Conservation (phyloP, 2,797 vertebrate genomes). For the Anabacerthia variegaticeps region DNA sequence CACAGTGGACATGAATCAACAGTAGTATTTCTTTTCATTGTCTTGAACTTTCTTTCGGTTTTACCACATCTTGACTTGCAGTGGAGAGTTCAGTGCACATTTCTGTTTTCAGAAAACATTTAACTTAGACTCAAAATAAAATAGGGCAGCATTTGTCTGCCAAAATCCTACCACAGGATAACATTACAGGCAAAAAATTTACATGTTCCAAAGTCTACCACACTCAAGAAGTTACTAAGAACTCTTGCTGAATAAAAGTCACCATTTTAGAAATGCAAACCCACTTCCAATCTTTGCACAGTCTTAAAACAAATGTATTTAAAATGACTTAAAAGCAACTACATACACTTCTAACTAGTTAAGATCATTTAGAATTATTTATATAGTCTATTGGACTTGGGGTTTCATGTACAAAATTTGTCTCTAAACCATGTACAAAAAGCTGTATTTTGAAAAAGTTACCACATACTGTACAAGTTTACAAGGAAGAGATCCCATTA, state of each 20-base stretch:
- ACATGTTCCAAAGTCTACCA: constrained; percentile 84
- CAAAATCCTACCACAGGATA: constrained; percentile 83
- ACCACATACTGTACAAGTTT: constrained; percentile 98
- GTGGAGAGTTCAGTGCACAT: constrained; percentile 92
- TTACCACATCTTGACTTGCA: constrained; percentile 91
- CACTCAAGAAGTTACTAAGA: constrained; percentile 85
- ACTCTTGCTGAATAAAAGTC: constrained; percentile 85
- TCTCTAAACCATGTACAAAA: constrained; percentile 95
- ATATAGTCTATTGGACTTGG: constrained; percentile 80
- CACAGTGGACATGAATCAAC: constrained; percentile 90
- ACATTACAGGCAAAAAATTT: constrained; percentile 82
- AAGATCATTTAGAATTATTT: constrained; percentile 82
- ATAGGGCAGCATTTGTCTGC: constrained; percentile 82
- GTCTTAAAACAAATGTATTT: constrained; percentile 78
- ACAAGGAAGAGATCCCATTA: constrained; percentile 88
- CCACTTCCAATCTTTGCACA: constrained; percentile 85
- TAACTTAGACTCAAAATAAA: constrained; percentile 90
- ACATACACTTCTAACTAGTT: constrained; percentile 78
- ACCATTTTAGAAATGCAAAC: constrained; percentile 82
- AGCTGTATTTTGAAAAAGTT: constrained; percentile 89
- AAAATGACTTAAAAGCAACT: constrained; percentile 80
- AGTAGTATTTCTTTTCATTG: constrained; percentile 86
- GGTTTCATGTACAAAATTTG: constrained; percentile 88
- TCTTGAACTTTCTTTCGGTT: constrained; percentile 74
- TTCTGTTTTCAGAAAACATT: constrained; percentile 85